Conservation (phyloP, 1,140 invertebrate genomes). For the Drosophila funebris region DNA sequence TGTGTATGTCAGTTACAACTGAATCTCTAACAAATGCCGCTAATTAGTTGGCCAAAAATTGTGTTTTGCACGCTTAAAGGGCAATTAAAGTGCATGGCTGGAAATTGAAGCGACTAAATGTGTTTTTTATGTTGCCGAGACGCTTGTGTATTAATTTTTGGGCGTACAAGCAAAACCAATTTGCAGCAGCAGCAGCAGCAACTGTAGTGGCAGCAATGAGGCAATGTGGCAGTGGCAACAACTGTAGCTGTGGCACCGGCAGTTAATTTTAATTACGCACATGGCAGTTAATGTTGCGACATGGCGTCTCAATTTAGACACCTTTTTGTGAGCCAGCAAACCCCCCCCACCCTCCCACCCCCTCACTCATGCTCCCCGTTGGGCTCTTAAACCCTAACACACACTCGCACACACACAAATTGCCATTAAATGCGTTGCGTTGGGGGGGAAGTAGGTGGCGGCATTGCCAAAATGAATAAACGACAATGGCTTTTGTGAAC, state of each 20-base stretch:
- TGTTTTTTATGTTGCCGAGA: conserved; percentile 56
- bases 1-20: not conserved
- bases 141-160: conserved; percentile 41
- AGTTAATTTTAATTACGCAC: conserved; percentile 82
- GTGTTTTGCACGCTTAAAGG: conserved; percentile 12
- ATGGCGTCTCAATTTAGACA: conserved; percentile 77
- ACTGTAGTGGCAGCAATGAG: not conserved
- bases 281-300: conserved; percentile 61
- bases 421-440: conserved; percentile 65
- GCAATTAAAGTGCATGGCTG: conserved; percentile 25
- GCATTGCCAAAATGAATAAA: conserved; percentile 57
- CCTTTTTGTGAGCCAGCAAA: conserved; percentile 48
- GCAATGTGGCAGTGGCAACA: conserved; percentile 29
- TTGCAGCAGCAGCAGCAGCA: conserved; percentile 44
- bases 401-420: conserved; percentile 41
- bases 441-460: conserved; percentile 36
- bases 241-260: conserved; percentile 24
- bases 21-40: conserved; percentile 29
- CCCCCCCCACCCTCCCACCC: not conserved
- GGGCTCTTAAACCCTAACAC: conserved; percentile 6
- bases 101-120: conserved; percentile 51
- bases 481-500: conserved; percentile 68
- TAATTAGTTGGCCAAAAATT: conserved; percentile 55
- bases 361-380: not conserved
- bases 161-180: conserved; percentile 74